Evolutionary conservation across 1,140 invertebrate genomes (phyloP), one percentile per base, ranked within the genome.

Genomic region (Drosophila guanche): DNA sequence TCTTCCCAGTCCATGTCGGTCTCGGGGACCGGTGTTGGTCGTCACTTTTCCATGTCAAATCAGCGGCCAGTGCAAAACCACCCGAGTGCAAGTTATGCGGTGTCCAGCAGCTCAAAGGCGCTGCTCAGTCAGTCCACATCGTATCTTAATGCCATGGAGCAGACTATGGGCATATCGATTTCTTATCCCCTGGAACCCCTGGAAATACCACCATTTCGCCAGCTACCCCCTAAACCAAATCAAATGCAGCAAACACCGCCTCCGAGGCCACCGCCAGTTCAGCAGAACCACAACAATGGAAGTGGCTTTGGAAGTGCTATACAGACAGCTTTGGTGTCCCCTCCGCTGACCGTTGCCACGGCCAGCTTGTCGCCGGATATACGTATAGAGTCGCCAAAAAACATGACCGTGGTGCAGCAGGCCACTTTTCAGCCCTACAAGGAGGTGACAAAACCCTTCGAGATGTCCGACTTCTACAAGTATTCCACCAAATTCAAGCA

Each of bases 401-500:
- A 96, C 90, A 94, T 96, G 80, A 97, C 96, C 1, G 93, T 98
- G 0, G 96, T 98, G 14, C 95, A 97, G 80, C 94, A 96, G 33
- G 97, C 96, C 22, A 96, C 96, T 68, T 97, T 96, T 92, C 97
- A 97, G 83, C 97, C 97, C 0, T 98, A 98, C 86, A 95, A 96
- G 76, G 97, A 99, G 93, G 96, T 97, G 33, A 97, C 96, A 0
- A 99, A 99, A 91, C 97, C 97, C 10, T 99, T 98, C 92, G 97
- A 98, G 93, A 98, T 98, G 95, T 96, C 97, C 0, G 98, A 99
- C 91, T 98, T 98, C 92, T 99, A 98, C 92, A 98, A 99, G 92
- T 99, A 99, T 90, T 98, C 97, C 50, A 97, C 97, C 25, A 98
- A 98, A 88, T 97, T 96, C 91, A 94, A 97, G 20, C 95, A 96